Percentiles rank a stretch among this genome's conserved stretches.
phyloP scores from a whole-genome alignment of 1,140 invertebrate genomes.

The Drosophila tani region DNA sequence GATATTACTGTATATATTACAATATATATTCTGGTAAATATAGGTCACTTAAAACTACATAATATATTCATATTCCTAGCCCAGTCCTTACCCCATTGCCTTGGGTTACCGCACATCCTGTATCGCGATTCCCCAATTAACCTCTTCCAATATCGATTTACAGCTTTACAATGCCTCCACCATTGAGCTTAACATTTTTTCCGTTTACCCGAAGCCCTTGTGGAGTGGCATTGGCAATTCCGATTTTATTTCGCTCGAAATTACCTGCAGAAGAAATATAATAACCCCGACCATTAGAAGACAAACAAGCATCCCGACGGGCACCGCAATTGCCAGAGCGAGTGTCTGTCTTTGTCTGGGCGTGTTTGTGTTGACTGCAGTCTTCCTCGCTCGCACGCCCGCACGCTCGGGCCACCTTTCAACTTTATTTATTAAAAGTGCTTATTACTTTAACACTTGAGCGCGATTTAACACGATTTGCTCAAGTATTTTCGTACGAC shows the following conservation, averaged over 20 bases:
- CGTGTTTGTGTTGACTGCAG: conserved; percentile 39
- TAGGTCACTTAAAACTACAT: neutral
- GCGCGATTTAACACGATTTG: conserved; percentile 82
- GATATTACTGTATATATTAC: too few relatives aligned
- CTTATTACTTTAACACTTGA: conserved; percentile 83
- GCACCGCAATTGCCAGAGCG: conserved; percentile 36
- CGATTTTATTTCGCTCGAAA: conserved; percentile 26
- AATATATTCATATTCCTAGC: neutral
- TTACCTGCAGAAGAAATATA: conserved; percentile 46
- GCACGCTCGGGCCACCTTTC: conserved; percentile 46
- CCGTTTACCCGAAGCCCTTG: conserved; percentile 7
- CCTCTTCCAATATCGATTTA: conserved; percentile 17
- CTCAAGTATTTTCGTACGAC: conserved; percentile 78
- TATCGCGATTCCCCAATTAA: neutral
- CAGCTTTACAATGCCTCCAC: conserved; percentile 2
- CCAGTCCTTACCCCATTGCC: neutral
- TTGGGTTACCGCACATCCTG: neutral
- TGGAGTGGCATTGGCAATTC: conserved; percentile 2
- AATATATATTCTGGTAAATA: neutral
- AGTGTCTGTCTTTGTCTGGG: conserved; percentile 16
- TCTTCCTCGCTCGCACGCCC: conserved; percentile 2
- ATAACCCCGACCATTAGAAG: conserved; percentile 40
- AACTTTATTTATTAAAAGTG: conserved; percentile 83
- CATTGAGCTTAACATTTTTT: neutral
- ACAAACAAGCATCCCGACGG: conserved; percentile 29